phyloP scores from a whole-genome alignment of 2,113 vertebrate species.

The Anarrhichthys ocellatus region DNA sequence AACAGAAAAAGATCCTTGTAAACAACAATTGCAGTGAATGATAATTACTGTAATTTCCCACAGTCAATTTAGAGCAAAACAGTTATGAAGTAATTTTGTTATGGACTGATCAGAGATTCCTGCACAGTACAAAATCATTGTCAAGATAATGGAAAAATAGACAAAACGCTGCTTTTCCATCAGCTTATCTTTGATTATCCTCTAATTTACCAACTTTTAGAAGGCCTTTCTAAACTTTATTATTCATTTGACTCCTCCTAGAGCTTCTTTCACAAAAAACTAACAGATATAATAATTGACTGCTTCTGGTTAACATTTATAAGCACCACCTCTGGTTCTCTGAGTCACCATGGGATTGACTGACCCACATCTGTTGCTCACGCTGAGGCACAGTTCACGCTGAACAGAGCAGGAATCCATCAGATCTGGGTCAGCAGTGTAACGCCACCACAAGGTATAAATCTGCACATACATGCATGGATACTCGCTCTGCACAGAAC shows the following conservation, averaged over 20 bases:
- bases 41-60: background rate
- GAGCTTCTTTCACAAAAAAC: background rate
- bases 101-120: conserved; percentile 7
- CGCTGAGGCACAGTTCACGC: conserved; percentile 1
- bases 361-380: conserved; percentile 55
- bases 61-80: background rate
- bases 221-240: background rate
- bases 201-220: background rate
- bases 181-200: background rate
- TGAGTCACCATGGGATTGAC: conserved; percentile 28
- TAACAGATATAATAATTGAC: background rate
- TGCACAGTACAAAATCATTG: background rate
- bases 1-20: background rate
- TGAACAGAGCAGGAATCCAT: conserved; percentile 25
- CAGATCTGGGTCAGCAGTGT: conserved; percentile 42
- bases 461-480: conserved; percentile 27
- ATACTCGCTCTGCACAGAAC: background rate
- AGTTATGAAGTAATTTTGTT: background rate
- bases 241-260: background rate
- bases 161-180: background rate
- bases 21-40: background rate
- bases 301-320: background rate
- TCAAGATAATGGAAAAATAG: background rate
- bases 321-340: conserved; percentile 12
- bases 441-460: conserved; percentile 23